Base-by-base conservation (phyloP, 2,797 vertebrate genomes). In the Sebastes reedi region DNA sequence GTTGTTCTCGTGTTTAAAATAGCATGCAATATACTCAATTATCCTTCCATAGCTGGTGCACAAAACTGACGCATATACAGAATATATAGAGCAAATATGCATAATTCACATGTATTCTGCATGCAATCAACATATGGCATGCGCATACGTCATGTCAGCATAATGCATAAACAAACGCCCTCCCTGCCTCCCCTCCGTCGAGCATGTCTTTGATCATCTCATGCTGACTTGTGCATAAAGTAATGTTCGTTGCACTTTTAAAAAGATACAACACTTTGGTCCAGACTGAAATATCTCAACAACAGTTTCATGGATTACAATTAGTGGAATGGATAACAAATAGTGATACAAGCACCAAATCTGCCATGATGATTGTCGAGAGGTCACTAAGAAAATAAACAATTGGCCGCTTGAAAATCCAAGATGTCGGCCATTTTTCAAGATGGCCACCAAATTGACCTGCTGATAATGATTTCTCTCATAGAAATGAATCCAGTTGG, bases 91-190 rank as follows among this genome's bases (percentile, higher is more conserved):
- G 67, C 67, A 76, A 73, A 72, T 52, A 87, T 85, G 67, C 70
- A 88, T 85, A 83, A 91, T 87, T 86, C 68, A 87, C 72, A 75
- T 65, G 32, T n/a, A 61, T 55, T 80, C 65, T 81, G 80, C 80
- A 61, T 82, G 72, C 60, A 77, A 25, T 61, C 80, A 75, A 71
- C 82, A 88, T 75, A 84, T 79, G 77, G 79, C 74, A 54, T 6
- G 42, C 72, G 79, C 52, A 73, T 62, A 52, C 16, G 55, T 46
- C 55, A 60, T 27, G 22, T 65, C 73, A 82, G 72, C 70, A 73
- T 58, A 55, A 69, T 58, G 27, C 70, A 66, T 55, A 55, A 70
- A 80, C 46, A 82, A 72, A 77, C 18, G 4, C 6, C 32, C 3
- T 55, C 29, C 20, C 4, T 4, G 6, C 3, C 27, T 30, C 9